A percentile compares a stretch with the other conserved stretches of the same genome.
Evolutionary conservation across 2,888 invertebrate species (phyloP).

Genomic region (Limnephilus rhombicus): DNA sequence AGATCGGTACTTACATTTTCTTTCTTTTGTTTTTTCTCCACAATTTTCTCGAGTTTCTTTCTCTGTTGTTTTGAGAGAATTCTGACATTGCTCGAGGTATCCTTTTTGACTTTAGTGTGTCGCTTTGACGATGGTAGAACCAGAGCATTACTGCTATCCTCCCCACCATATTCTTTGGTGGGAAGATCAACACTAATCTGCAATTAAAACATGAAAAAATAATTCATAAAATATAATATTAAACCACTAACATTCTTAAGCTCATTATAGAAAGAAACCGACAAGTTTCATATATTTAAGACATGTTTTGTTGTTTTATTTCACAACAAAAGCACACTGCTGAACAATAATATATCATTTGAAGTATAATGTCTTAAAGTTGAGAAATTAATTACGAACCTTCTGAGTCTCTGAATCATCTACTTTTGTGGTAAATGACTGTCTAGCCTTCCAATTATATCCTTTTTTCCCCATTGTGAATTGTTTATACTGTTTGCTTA

Average conservation of each 20-base stretch:
- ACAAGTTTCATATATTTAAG: not conserved
- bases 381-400: conserved; percentile 73
- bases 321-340: not conserved
- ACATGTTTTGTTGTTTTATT: not conserved
- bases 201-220: conserved; percentile 68
- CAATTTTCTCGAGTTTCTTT: conserved; percentile 90
- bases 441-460: conserved; percentile 87
- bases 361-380: not conserved
- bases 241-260: conserved; percentile 40
- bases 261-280: conserved; percentile 52
- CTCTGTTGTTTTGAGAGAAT: conserved; percentile 92
- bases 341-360: not conserved
- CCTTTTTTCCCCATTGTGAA: conserved; percentile 83
- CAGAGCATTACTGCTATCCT: conserved; percentile 87
- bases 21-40: conserved; percentile 94
- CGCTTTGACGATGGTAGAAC: conserved; percentile 91
- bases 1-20: conserved; percentile 82
- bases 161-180: conserved; percentile 78
- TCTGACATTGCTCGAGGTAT: conserved; percentile 78
- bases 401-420: conserved; percentile 84
- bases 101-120: conserved; percentile 82
- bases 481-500: not conserved
- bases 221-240: not conserved
- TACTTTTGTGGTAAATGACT: conserved; percentile 82
- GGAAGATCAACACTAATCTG: conserved; percentile 84